Percentiles rank a stretch among this genome's conserved stretches.
Conservation (phyloP, 2,797 vertebrate genomes). For the Sarcophilus harrisii region DNA sequence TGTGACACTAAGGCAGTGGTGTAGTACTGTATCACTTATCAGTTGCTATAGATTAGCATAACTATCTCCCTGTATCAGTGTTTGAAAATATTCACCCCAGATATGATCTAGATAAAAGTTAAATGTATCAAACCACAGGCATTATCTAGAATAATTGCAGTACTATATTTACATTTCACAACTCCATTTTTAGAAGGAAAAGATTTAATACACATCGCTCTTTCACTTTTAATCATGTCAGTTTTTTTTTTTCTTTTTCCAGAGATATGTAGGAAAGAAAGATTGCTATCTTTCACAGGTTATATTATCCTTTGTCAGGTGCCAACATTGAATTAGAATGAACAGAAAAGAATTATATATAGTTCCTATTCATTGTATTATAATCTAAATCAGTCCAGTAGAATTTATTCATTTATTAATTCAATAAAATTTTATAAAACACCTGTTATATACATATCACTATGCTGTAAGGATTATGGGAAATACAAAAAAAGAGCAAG, state of each 20-base stretch:
- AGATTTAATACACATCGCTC: not conserved
- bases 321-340: not conserved
- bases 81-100: not conserved
- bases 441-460: not conserved
- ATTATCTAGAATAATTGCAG: not conserved
- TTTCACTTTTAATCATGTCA: not conserved
- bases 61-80: not conserved
- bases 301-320: not conserved
- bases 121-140: not conserved
- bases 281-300: not conserved
- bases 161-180: not conserved
- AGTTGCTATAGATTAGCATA: not conserved
- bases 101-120: not conserved
- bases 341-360: not conserved
- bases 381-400: not conserved
- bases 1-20: not conserved
- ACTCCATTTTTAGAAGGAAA: not conserved
- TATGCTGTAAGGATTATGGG: not conserved
- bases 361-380: not conserved
- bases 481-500: not conserved
- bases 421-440: not conserved
- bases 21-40: not conserved
- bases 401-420: not conserved
- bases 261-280: not conserved
- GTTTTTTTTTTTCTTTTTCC: not conserved